Evolutionary conservation across 1,140 invertebrate genomes (phyloP).

Genomic region (Carcinoscorpius rotundicauda): DNA sequence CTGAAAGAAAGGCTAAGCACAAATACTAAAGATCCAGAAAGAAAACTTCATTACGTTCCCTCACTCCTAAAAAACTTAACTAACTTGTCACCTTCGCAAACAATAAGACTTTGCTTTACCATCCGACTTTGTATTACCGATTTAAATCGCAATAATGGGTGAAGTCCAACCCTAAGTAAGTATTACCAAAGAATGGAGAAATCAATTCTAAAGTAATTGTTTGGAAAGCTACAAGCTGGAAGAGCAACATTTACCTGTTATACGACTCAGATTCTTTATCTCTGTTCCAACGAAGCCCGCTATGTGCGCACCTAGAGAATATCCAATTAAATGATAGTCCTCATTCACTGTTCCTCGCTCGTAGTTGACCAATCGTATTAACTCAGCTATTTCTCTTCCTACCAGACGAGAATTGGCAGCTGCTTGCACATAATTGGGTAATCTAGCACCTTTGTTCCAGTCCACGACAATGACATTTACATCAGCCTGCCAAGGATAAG

Average conservation of each 20-base stretch:
- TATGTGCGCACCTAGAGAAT: constrained; percentile 82
- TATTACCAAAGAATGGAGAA: too few relatives aligned
- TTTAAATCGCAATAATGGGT: too few relatives aligned
- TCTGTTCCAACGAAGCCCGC: constrained; percentile 84
- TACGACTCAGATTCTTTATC: constrained; percentile 55
- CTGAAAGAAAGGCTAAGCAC: too few relatives aligned
- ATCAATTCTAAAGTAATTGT: too few relatives aligned
- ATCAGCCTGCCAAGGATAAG: constrained; percentile 49
- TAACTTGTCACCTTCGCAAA: too few relatives aligned
- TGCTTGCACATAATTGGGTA: constrained; percentile 86
- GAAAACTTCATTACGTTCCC: too few relatives aligned
- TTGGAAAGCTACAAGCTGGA: neutral
- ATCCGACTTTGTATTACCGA: too few relatives aligned
- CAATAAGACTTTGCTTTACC: too few relatives aligned
- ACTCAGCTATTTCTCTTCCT: constrained; percentile 71
- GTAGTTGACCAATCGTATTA: constrained; percentile 40
- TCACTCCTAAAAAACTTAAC: too few relatives aligned
- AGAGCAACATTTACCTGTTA: constrained; percentile 50
- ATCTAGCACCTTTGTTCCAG: constrained; percentile 79
- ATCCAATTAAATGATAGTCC: constrained; percentile 79
- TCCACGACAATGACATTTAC: constrained; percentile 85
- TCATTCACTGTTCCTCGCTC: constrained; percentile 31
- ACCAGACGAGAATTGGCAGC: constrained; percentile 85
- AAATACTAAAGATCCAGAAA: too few relatives aligned
- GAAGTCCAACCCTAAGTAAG: too few relatives aligned